phyloP scores from a whole-genome alignment of 2,113 vertebrate species.

The Elgaria multicarinata region DNA sequence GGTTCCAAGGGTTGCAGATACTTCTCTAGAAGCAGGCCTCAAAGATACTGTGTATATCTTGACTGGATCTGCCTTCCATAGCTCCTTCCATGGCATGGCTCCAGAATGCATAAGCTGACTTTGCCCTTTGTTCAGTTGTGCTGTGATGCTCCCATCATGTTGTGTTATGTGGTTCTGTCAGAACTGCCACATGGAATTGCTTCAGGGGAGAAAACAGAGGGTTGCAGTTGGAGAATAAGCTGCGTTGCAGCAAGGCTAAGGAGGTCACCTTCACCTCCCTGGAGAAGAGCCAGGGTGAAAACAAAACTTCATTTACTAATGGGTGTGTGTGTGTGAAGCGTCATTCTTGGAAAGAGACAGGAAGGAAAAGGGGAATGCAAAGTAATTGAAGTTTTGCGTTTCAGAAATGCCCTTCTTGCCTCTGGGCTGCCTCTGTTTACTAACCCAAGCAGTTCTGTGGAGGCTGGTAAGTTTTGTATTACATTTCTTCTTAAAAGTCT shows the following conservation, averaged over 20 bases:
- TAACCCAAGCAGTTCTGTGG: neutral
- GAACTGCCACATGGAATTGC: conserved; percentile 10
- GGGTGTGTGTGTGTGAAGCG: neutral
- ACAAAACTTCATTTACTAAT: conserved; percentile 17
- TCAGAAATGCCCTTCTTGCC: neutral
- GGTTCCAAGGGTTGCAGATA: neutral
- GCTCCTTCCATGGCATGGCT: neutral
- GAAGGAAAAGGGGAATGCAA: neutral
- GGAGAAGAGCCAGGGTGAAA: neutral
- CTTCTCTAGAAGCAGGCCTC: neutral
- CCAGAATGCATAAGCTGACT: neutral
- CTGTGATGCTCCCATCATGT: neutral
- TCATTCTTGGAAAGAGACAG: neutral
- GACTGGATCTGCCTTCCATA: neutral
- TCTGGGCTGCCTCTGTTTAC: neutral
- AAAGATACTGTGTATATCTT: neutral
- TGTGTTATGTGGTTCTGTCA: neutral
- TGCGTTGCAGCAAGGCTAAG: neutral
- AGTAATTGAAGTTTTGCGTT: neutral
- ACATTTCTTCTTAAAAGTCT: neutral
- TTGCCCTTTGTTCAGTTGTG: neutral
- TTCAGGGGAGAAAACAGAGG: neutral
- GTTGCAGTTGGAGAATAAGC: neutral
- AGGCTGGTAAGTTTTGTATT: neutral
- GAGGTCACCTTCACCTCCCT: conserved; percentile 20